Conservation (phyloP, 2,888 invertebrate species). For the Sarcophaga variegata region DNA sequence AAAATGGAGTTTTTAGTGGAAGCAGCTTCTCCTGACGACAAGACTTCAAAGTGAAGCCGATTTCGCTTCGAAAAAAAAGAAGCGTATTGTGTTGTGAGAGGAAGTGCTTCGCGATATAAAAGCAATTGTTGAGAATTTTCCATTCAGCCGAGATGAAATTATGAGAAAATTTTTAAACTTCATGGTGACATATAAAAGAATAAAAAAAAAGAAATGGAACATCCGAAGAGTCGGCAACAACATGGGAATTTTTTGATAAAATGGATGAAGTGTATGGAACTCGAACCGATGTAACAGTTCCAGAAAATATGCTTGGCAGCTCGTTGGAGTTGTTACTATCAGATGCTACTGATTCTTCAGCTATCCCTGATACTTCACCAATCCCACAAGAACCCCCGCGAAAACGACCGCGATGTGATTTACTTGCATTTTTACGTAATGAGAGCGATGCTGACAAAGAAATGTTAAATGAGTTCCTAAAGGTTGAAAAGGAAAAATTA, state of each 20-base stretch:
- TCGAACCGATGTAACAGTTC: conserved; percentile 32
- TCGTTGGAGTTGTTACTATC: conserved; percentile 3
- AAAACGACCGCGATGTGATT: not conserved
- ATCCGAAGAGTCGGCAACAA: conserved; percentile 49
- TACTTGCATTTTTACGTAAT: conserved; percentile 16
- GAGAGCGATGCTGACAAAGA: conserved; percentile 29
- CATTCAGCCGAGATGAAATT: conserved; percentile 54
- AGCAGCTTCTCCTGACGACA: conserved; percentile 17
- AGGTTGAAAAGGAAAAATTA: conserved; percentile 37
- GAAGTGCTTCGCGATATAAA: conserved; percentile 44
- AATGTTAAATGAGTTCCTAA: conserved; percentile 20
- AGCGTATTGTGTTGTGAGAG: conserved; percentile 36
- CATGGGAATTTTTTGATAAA: conserved; percentile 57
- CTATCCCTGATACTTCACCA: not conserved
- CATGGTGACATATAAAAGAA: conserved; percentile 36
- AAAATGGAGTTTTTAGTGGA: conserved; percentile 17
- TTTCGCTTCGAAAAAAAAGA: conserved; percentile 34
- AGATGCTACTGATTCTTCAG: not conserved
- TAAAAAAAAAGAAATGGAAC: not conserved
- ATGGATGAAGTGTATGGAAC: conserved; percentile 38
- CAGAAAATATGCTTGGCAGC: conserved; percentile 11
- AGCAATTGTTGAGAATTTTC: conserved; percentile 33
- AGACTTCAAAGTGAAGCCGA: conserved; percentile 5
- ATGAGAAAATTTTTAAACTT: conserved; percentile 57
- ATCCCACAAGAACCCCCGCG: too few species aligned